Base-by-base conservation (phyloP, 2,888 invertebrate species). In the Suillia variegata region DNA sequence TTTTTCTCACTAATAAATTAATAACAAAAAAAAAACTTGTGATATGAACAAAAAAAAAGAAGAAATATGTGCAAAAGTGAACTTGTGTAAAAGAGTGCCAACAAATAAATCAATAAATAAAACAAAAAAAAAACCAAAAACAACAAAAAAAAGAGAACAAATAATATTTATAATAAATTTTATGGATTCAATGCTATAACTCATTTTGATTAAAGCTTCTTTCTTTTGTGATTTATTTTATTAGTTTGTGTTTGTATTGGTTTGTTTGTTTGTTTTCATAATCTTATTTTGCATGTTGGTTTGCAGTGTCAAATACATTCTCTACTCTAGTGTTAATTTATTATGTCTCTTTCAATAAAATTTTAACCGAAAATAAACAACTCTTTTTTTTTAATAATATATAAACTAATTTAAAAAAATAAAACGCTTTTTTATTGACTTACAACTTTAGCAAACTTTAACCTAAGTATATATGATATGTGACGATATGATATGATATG, bases 231-330 rank as follows among this genome's bases (percentile, higher is more conserved):
- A 21, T 56, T 56, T 48, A 42, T 45, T 54, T 48, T 45, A 6
- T 59, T 54, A 54, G 26, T 33, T 15, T 22, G 21, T 20, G 31
- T 34, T n/a, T 38, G 15, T 49, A 49, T 42, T 54, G 33, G n/a
- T 63, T 56, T 61, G 15, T 33, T 50, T 21, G 8, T n/a, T 38
- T 54, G 18, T 24, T 52, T 51, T 52, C 18, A 42, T 56, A 55
- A 18, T 55, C 59, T 54, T 57, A 61, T 62, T 64, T 56, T 50
- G 72, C 71, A 71, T 74, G 68, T 62, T 57, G 52, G 68, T 69
- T 66, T 71, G 65, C 67, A 70, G 68, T 65, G 66, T 65, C 56
- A 57, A 33, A 49, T 26, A 26, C 10, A 55, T 22, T 22, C 6
- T 2, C 8, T 12, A 24, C 13, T 22, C 13, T 12, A 49, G n/a